Evolutionary conservation across 2,113 vertebrate species (phyloP), one percentile per base, ranked within the genome.

Genomic region (Dinomys branickii): DNA sequence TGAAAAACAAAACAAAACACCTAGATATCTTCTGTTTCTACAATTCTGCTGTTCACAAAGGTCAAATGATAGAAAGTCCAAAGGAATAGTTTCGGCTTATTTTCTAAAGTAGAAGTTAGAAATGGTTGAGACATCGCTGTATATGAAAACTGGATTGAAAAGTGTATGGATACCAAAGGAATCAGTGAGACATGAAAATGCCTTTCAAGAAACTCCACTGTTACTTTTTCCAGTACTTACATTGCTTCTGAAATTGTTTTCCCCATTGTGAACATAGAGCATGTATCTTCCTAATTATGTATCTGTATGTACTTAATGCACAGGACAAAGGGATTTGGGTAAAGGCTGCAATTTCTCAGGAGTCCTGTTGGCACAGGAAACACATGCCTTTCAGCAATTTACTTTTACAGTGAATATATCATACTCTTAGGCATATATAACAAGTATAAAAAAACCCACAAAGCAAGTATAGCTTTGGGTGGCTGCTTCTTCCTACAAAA

Each of bases 91-190:
- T 92, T 85, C 78, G 56, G 67, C 73, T 97, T 95, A 77, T 93
- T 92, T 96, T 69, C 86, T 89, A 38, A 90, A 88, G 26, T 47
- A 54, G 26, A 81, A 81, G 47, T 86, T 69, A 88, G 50, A 90
- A 96, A 96, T 90, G 97, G 81, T 92, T 96, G 94, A 97, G 93
- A 94, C 95, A 96, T 38, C 95, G 24, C 10, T 81, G 44, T 44
- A 28, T 52, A 85, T 94, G 17, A 96, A 95, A 87, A 81, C 1
- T 44, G 52, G 16, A 44, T 26, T 88, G 80, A 85, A 93, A 92
- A 88, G 0, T 94, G 30, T 41, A 82, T 5, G 54, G 24, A 35
- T 56, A 61, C 41, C 58, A 67, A 88, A 58, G 33, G 78, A 52
- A 84, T 73, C 17, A 63, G n/a, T 71, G 54, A 77, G 16, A 85